Conservation (phyloP, 2,113 vertebrate genomes). For the Zosterops lateralis region DNA sequence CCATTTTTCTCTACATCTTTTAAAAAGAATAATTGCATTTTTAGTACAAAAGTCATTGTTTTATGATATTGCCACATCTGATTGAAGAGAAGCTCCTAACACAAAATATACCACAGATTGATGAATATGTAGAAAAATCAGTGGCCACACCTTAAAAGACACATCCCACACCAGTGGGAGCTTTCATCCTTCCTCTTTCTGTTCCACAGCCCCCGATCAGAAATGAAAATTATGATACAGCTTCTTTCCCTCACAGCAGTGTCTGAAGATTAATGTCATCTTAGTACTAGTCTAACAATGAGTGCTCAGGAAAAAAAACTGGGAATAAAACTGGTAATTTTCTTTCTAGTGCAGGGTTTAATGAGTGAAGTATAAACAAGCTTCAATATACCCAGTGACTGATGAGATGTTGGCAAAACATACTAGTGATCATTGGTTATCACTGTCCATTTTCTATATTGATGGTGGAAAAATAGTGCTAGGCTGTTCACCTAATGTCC, state of each 20-base stretch:
- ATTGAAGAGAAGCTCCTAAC: neutral
- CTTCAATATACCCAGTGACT: neutral
- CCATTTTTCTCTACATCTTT: neutral
- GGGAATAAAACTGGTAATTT: neutral
- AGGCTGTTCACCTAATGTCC: neutral
- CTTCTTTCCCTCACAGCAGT: neutral
- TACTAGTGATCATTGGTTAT: neutral
- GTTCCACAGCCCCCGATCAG: neutral
- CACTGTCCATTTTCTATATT: neutral
- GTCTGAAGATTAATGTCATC: neutral
- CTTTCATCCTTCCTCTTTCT: neutral
- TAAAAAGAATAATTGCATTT: neutral
- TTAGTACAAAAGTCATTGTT: neutral
- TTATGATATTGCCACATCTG: neutral
- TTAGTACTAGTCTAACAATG: neutral
- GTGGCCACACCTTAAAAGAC: neutral
- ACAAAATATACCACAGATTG: neutral
- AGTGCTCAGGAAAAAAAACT: neutral
- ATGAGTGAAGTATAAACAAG: neutral
- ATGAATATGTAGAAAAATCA: neutral
- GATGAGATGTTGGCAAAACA: neutral
- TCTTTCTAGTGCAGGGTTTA: neutral
- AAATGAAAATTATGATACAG: neutral
- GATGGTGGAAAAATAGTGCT: neutral
- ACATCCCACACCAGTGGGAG: neutral